phyloP scores from a whole-genome alignment of 2,113 vertebrate species.

The Microcebus lehilahytsara region DNA sequence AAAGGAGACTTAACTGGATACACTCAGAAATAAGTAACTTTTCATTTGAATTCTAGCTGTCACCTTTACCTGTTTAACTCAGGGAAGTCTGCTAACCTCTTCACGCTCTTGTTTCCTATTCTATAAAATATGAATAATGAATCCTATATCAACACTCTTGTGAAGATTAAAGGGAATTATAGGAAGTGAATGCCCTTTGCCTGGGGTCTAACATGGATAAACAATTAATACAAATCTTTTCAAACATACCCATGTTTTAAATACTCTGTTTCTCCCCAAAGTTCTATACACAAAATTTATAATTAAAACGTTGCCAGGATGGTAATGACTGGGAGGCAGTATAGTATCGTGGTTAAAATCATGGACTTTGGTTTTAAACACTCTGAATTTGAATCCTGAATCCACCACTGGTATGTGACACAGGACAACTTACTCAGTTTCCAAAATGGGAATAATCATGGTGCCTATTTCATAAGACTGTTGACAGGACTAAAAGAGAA shows the following conservation, averaged over 20 bases:
- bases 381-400: background rate
- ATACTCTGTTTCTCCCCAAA: background rate
- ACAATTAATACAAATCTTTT: background rate
- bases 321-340: background rate
- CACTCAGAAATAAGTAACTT: background rate
- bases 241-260: background rate
- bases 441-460: background rate
- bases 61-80: background rate
- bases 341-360: background rate
- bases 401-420: background rate
- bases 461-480: background rate
- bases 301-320: background rate
- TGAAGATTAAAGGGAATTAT: background rate
- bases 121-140: background rate
- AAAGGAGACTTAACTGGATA: background rate
- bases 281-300: conserved; percentile 20
- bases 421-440: background rate
- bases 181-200: background rate
- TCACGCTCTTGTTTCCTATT: background rate
- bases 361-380: background rate
- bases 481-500: background rate
- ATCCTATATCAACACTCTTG: background rate
- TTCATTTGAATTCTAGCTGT: conserved; percentile 12
- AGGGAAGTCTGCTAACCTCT: background rate
- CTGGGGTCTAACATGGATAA: background rate